Percentiles rank a stretch among this genome's conserved stretches.
Evolutionary conservation across 1,140 invertebrate genomes (phyloP).

Genomic region (Lucilia cuprina): DNA sequence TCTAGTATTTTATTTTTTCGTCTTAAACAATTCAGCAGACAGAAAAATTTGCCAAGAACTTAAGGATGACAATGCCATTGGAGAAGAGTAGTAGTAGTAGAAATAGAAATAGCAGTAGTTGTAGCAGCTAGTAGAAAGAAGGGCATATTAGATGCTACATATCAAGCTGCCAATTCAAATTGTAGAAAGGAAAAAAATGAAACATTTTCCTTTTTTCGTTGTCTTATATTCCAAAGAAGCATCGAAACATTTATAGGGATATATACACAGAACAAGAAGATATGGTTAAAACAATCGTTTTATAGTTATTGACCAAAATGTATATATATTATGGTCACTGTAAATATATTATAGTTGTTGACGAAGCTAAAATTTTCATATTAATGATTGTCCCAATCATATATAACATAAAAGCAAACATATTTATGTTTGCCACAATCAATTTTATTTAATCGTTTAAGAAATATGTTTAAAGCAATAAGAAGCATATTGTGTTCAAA

Average conservation of each 20-base stretch:
- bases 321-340: no score
- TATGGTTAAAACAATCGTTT: no score
- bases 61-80: background rate
- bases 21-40: background rate
- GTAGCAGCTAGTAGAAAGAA: background rate
- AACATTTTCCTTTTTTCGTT: background rate
- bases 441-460: no score
- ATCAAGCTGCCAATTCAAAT: constrained; percentile 14
- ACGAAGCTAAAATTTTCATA: no score
- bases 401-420: no score
- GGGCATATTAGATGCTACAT: background rate
- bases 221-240: background rate
- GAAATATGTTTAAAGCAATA: no score
- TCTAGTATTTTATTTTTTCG: no score
- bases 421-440: no score
- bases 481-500: no score
- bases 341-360: no score
- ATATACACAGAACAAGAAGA: background rate
- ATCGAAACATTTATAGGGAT: background rate
- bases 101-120: background rate
- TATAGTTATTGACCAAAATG: no score
- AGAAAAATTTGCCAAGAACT: constrained; percentile 13
- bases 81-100: background rate
- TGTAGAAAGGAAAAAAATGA: background rate
- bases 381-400: no score